A percentile compares a stretch with the other conserved stretches of the same genome.
phyloP scores from a whole-genome alignment of 1,140 invertebrate genomes.

The Drosophila funebris region DNA sequence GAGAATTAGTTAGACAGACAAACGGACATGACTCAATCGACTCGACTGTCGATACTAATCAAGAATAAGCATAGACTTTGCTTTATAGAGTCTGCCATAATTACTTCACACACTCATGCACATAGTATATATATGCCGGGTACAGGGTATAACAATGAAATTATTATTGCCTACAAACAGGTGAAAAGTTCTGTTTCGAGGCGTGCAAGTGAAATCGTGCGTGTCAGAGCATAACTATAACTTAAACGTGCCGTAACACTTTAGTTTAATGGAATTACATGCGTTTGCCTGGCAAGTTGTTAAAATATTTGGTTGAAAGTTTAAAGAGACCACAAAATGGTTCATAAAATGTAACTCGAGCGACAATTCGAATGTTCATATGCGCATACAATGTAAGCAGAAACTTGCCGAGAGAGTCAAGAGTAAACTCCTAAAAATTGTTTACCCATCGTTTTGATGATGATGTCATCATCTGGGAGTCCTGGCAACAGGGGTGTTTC shows the following conservation, averaged over 20 bases:
- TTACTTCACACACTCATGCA: too few relatives aligned
- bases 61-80: too few relatives aligned
- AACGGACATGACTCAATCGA: too few relatives aligned
- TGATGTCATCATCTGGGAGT: constrained; percentile 54
- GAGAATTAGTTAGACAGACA: too few relatives aligned
- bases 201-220: constrained; percentile 24
- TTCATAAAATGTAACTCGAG: constrained; percentile 16
- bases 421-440: constrained; percentile 43
- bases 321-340: constrained; percentile 40
- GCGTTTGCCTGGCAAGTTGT: constrained; percentile 29
- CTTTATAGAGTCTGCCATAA: too few relatives aligned
- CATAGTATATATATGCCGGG: neutral
- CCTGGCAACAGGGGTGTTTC: constrained; percentile 35
- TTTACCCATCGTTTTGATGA: constrained; percentile 35
- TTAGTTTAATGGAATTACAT: constrained; percentile 55
- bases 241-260: constrained; percentile 60
- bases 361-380: constrained; percentile 36
- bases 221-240: constrained; percentile 46
- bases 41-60: too few relatives aligned
- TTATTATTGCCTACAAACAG: constrained; percentile 21
- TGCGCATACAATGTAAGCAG: constrained; percentile 23
- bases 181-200: constrained; percentile 10
- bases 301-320: constrained; percentile 28
- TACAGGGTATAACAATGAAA: constrained; percentile 1
- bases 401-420: constrained; percentile 2